phyloP scores from a whole-genome alignment of 2,797 vertebrate genomes.

The Gallinago nigripennis region DNA sequence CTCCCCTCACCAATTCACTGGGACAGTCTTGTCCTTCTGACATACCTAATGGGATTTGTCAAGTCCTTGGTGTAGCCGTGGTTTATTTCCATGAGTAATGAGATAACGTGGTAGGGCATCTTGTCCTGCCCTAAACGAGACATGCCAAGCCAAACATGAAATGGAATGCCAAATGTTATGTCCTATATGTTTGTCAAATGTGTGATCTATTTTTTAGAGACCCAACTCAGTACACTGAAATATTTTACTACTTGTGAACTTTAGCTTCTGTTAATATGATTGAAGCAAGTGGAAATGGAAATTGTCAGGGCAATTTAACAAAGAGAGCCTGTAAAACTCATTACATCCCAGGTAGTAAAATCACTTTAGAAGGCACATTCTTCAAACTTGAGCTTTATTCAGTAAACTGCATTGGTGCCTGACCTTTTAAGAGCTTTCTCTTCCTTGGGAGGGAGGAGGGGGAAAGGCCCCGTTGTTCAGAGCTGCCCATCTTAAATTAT shows the following conservation, averaged over 20 bases:
- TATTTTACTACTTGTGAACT: conserved; percentile 79
- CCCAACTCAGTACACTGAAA: conserved; percentile 64
- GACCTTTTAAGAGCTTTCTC: conserved; percentile 74
- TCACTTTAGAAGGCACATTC: conserved; percentile 75
- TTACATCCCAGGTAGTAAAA: conserved; percentile 78
- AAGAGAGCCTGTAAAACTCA: conserved; percentile 79
- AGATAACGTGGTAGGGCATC: conserved; percentile 36
- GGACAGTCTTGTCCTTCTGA: background rate
- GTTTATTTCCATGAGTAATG: conserved; percentile 64
- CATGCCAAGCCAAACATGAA: conserved; percentile 68
- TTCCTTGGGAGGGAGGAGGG: conserved; percentile 40
- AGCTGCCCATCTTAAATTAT: conserved; percentile 73
- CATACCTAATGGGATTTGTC: conserved; percentile 37
- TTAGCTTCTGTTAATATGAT: conserved; percentile 83
- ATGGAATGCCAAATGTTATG: conserved; percentile 52
- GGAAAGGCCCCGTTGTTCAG: conserved; percentile 60
- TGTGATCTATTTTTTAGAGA: conserved; percentile 73
- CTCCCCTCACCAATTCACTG: background rate
- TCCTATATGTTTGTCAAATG: conserved; percentile 62
- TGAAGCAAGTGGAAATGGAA: conserved; percentile 85
- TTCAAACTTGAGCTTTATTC: conserved; percentile 79
- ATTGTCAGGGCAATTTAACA: conserved; percentile 86
- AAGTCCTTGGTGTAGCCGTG: conserved; percentile 7
- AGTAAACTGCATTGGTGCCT: conserved; percentile 70
- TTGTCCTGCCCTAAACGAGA: conserved; percentile 36